These are phyloP conservation scores for Himantopus leucocephalus DNA, from an alignment of 2,113 vertebrate species.

Conservation along the genomic window DNA sequence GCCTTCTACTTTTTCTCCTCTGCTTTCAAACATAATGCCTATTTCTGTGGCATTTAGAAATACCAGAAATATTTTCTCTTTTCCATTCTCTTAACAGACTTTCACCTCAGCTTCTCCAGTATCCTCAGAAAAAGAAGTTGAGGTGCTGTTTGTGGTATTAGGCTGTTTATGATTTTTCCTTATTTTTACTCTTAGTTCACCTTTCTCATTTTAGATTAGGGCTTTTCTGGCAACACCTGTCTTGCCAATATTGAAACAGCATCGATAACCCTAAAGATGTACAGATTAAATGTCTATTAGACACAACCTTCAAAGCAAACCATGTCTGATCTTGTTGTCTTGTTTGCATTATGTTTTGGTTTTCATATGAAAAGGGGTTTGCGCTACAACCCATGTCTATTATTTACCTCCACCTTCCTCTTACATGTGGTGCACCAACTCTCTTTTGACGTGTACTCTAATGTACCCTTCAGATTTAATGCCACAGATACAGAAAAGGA, in stretches of 20 bases:
- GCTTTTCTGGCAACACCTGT: background rate
- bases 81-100: background rate
- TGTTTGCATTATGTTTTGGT: background rate
- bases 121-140: background rate
- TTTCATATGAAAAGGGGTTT: background rate
- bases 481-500: background rate
- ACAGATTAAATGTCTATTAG: background rate
- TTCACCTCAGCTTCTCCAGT: background rate
- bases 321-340: background rate
- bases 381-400: background rate
- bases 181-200: background rate
- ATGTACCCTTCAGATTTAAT: background rate
- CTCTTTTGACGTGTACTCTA: background rate
- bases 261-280: background rate
- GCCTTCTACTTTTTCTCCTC: background rate
- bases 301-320: background rate
- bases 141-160: background rate
- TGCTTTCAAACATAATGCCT: background rate
- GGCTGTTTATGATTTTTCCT: background rate
- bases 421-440: background rate
- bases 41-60: background rate
- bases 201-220: background rate
- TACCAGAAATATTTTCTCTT: background rate
- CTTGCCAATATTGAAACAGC: background rate
- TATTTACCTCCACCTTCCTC: background rate